Evolutionary conservation across 2,888 invertebrate genomes (phyloP).

Genomic region (Volucella inanis): DNA sequence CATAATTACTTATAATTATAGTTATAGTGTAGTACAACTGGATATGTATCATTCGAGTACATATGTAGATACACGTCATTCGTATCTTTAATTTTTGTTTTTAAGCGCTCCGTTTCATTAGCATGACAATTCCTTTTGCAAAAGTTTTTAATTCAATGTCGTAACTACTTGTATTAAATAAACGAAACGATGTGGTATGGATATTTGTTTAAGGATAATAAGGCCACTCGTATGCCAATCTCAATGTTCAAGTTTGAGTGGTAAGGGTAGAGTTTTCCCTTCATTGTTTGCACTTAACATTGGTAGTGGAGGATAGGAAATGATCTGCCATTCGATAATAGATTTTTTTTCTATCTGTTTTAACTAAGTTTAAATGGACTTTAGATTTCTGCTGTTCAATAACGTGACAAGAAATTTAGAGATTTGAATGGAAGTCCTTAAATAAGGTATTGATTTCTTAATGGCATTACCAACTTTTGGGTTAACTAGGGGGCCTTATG

Average conservation of each 20-base stretch:
- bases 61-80: too few species aligned
- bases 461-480: not conserved
- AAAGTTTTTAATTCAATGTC: slow-evolving; percentile 61
- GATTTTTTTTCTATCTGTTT: slow-evolving; percentile 14
- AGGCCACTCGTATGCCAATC: not conserved
- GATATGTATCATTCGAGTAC: too few species aligned
- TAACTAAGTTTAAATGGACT: slow-evolving; percentile 28
- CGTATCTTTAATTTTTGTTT: not conserved
- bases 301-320: slow-evolving; percentile 32
- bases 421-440: not conserved
- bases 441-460: not conserved
- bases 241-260: not conserved
- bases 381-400: slow-evolving; percentile 10
- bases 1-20: too few species aligned
- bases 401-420: not conserved
- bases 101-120: slow-evolving; percentile 40
- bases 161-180: slow-evolving; percentile 53
- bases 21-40: too few species aligned
- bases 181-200: slow-evolving; percentile 24
- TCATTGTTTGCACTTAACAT: slow-evolving; percentile 35
- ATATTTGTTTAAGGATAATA: not conserved
- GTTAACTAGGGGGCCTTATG: too few species aligned
- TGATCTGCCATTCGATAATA: slow-evolving; percentile 28
- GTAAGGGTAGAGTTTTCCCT: slow-evolving; percentile 31
- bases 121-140: slow-evolving; percentile 43